Conservation (phyloP, 2,113 vertebrate genomes). For the Taurulus bubalis region DNA sequence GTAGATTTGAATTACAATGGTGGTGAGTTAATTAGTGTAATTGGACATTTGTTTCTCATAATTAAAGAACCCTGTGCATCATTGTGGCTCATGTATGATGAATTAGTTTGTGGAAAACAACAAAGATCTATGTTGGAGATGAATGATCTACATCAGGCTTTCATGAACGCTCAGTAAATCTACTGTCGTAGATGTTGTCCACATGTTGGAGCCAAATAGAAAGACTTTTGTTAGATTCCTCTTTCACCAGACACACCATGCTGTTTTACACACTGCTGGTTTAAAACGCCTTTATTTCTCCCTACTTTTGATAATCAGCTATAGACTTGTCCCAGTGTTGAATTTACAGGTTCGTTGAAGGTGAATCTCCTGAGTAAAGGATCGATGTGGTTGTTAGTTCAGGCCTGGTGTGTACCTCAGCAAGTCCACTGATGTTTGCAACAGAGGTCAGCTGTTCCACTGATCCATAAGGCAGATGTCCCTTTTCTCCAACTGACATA, state of each 20-base stretch:
- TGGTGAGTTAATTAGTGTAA: neutral
- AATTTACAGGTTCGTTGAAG: constrained; percentile 25
- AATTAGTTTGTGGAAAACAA: constrained; percentile 3
- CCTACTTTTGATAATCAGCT: constrained; percentile 12
- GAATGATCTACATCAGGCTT: neutral
- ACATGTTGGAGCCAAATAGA: constrained; percentile 1
- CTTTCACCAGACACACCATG: neutral
- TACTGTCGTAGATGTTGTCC: neutral
- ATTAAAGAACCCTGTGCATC: neutral
- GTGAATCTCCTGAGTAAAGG: constrained; percentile 23
- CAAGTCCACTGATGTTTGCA: constrained; percentile 33
- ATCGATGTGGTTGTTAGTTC: constrained; percentile 27
- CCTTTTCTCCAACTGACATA: constrained; percentile 29
- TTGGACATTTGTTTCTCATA: neutral
- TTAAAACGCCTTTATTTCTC: constrained; percentile 24
- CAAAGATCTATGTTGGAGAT: neutral
- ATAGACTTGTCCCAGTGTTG: neutral
- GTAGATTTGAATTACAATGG: neutral
- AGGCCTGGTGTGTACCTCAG: constrained; percentile 22
- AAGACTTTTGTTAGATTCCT: neutral
- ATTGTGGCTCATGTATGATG: neutral
- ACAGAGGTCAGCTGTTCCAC: constrained; percentile 50
- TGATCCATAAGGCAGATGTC: constrained; percentile 56
- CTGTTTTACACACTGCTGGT: neutral
- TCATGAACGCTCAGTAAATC: constrained; percentile 11